A percentile compares a stretch with the other conserved stretches of the same genome.
Evolutionary conservation across 2,113 vertebrate genomes (phyloP).

Genomic region (Solea solea): DNA sequence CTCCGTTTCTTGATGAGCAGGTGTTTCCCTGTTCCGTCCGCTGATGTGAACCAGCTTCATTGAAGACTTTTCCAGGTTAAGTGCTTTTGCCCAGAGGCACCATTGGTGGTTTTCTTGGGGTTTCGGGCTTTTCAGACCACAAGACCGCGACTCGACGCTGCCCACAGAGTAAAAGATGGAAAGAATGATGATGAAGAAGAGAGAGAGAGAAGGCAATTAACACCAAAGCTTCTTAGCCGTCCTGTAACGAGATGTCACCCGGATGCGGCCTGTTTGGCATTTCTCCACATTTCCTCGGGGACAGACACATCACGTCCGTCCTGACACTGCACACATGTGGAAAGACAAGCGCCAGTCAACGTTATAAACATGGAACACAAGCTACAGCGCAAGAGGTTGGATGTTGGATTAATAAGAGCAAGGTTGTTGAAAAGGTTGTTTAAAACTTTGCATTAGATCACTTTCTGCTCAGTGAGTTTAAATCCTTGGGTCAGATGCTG

Average conservation of each 20-base stretch:
- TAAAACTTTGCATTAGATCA: too few relatives aligned
- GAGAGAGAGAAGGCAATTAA: neutral
- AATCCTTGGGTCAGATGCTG: too few relatives aligned
- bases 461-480: too few relatives aligned
- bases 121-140: neutral
- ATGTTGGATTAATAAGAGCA: too few relatives aligned
- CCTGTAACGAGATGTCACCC: neutral
- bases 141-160: neutral
- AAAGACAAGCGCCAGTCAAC: slow-evolving; percentile 26
- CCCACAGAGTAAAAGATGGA: neutral
- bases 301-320: slow-evolving; percentile 26
- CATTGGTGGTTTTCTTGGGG: neutral
- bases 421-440: too few relatives aligned
- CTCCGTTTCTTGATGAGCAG: neutral
- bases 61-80: slow-evolving; percentile 7
- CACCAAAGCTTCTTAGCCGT: neutral
- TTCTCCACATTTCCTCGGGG: neutral
- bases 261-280: neutral
- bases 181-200: neutral
- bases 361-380: too few relatives aligned
- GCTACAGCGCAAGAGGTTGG: too few relatives aligned
- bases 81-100: slow-evolving; percentile 11
- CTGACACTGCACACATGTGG: slow-evolving; percentile 15
- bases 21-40: neutral
- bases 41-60: neutral